Base-by-base conservation (phyloP, 2,888 invertebrate species). In the Amphipoea oculea region DNA sequence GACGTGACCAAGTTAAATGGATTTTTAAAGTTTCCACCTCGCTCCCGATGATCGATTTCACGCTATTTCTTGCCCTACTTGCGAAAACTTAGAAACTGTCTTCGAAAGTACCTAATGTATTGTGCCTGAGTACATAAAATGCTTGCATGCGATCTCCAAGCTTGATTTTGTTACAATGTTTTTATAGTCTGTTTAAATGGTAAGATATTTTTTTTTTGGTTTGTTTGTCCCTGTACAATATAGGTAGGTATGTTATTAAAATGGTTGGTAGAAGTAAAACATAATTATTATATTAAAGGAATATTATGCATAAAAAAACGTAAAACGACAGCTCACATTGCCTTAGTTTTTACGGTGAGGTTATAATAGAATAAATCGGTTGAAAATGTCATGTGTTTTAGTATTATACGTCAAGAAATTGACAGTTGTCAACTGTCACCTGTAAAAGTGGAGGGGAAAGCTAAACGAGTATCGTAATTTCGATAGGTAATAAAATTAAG, bases 1-100 rank as follows among this genome's bases (percentile, higher is more conserved):
- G 76, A 78, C 83, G 78, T 81, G 87, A 78, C 75, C 78, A 89
- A 84, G 86, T 90, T 89, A 79, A 89, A 89, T 84, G 84, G 83
- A 85, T 79, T 89, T 57, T 81, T 84, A 81, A 83, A 89, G 87
- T 87, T 84, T 78, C 57, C 57, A 74, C 75, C 71, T 79, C 75
- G 78, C 71, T 70, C 63, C 36, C 75, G 69, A 73, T 83, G 86
- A 87, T 83, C 88, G 88, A 89, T 85, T 77, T 80, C 76, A 71
- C 51, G 82, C 82, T 71, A 81, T 85, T 80, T 78, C 76, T 45
- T 48, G 79, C 78, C 72, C 84, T 73, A 81, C 69, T 82, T 78
- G 74, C 23, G 70, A 60, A 80, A 81, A 87, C 76, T 85, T 87
- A 62, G 54, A 54, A n/a, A 84, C 73, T 72, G 76, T 86, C 85